Percentiles rank a stretch among this genome's conserved stretches.
phyloP scores from a whole-genome alignment of 2,888 invertebrate genomes.

The Mechanitis mazaeus region DNA sequence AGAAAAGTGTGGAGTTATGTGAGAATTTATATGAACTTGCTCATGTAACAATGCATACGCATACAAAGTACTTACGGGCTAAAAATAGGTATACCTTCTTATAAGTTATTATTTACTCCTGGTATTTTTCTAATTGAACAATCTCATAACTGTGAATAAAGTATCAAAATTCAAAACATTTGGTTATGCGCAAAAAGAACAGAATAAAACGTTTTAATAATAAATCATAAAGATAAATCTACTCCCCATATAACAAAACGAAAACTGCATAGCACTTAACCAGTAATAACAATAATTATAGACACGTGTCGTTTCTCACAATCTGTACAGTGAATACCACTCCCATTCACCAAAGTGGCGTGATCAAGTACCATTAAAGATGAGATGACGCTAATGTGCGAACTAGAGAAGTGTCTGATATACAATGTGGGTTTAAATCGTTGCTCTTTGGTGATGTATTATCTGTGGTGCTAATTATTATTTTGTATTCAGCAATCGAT shows the following conservation, averaged over 20 bases:
- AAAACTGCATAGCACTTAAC: background rate
- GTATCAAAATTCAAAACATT: background rate
- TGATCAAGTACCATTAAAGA: constrained; percentile 32
- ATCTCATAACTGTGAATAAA: background rate
- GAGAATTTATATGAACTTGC: constrained; percentile 26
- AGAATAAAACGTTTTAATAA: background rate
- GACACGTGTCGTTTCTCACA: constrained; percentile 33
- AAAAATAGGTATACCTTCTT: background rate
- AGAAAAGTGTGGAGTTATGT: constrained; percentile 24
- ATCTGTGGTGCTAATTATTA: background rate
- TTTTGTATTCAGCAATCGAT: background rate
- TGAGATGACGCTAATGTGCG: constrained; percentile 27
- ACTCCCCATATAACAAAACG: background rate
- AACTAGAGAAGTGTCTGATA: constrained; percentile 16
- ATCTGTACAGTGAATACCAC: constrained; percentile 17
- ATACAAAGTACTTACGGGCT: constrained; percentile 15
- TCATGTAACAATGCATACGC: constrained; percentile 7
- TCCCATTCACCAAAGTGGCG: constrained; percentile 23
- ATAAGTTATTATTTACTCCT: background rate
- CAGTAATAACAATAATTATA: constrained; percentile 11
- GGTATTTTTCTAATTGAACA: background rate
- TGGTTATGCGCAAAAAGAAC: background rate
- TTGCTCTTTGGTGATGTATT: background rate
- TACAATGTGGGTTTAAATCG: background rate
- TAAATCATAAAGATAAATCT: constrained; percentile 1